Evolutionary conservation across 1,140 invertebrate genomes (phyloP).

Genomic region (Drosophila micromelanica): DNA sequence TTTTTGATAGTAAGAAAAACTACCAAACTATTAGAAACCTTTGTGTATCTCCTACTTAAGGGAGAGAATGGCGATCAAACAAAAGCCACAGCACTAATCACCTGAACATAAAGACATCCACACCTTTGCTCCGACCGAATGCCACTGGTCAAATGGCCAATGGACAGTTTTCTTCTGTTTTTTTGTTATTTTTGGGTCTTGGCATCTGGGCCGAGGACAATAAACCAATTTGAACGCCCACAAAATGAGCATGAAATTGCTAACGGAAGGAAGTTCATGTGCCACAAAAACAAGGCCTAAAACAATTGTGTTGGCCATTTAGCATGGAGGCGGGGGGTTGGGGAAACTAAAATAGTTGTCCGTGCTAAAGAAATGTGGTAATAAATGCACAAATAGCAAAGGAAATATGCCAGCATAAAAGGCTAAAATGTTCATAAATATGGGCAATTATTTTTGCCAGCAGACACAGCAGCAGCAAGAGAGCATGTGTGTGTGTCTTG

Average conservation of each 20-base stretch:
- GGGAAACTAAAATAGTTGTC: constrained; percentile 74
- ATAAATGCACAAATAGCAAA: constrained; percentile 65
- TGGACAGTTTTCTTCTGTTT: background rate
- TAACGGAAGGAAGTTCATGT: constrained; percentile 76
- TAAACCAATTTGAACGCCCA: constrained; percentile 70
- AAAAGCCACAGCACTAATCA: constrained; percentile 12
- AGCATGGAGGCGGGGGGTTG: constrained; percentile 35
- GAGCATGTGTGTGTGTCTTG: constrained; percentile 4
- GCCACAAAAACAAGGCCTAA: constrained; percentile 78
- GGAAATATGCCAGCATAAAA: constrained; percentile 78
- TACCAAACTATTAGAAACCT: constrained; percentile 1
- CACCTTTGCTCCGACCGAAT: constrained; percentile 24
- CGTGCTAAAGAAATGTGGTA: constrained; percentile 39
- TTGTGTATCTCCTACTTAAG: background rate
- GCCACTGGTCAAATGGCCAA: constrained; percentile 11
- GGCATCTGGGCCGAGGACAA: constrained; percentile 61
- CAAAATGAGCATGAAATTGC: constrained; percentile 81
- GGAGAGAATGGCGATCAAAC: background rate
- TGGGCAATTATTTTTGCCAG: constrained; percentile 72
- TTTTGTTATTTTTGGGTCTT: background rate
- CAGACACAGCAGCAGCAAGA: constrained; percentile 42
- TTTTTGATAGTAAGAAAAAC: background rate
- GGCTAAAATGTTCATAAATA: constrained; percentile 81
- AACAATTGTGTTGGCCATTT: constrained; percentile 57
- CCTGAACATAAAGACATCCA: constrained; percentile 27